Evolutionary conservation across 2,888 invertebrate genomes (phyloP).

Genomic region (Clivina fossor): DNA sequence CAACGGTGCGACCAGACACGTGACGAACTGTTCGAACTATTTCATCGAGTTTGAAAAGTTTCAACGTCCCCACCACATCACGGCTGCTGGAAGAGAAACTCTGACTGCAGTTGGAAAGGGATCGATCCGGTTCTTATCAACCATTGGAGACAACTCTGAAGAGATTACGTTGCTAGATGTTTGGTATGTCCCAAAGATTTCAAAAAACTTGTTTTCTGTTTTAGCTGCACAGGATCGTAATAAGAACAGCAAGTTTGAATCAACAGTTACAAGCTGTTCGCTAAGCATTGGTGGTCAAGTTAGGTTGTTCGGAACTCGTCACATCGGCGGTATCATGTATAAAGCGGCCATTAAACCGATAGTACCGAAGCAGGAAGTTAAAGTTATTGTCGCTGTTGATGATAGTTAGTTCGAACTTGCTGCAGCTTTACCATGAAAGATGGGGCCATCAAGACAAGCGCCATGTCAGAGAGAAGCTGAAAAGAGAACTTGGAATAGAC

Average conservation of each 20-base stretch:
- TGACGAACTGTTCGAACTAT: no score
- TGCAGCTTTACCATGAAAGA: slow-evolving; percentile 44
- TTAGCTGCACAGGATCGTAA: slow-evolving; percentile 24
- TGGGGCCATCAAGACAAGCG: slow-evolving; percentile 47
- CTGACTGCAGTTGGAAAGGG: no score
- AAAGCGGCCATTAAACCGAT: no score
- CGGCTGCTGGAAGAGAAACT: no score
- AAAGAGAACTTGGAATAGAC: slow-evolving; percentile 41
- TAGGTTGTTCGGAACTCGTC: no score
- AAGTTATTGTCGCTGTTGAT: no score
- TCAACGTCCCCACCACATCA: no score
- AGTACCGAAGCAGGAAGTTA: no score
- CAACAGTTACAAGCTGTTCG: slow-evolving; percentile 6
- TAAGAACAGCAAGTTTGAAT: slow-evolving; percentile 19
- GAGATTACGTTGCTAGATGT: slow-evolving; percentile 16
- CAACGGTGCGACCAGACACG: no score
- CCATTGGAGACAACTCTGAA: neutral
- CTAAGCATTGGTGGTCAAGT: neutral
- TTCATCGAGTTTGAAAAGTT: no score
- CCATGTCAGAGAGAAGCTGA: slow-evolving; percentile 42
- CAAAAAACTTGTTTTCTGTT: slow-evolving; percentile 22
- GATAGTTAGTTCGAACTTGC: slow-evolving; percentile 9
- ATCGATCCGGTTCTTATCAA: no score
- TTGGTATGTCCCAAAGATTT: slow-evolving; percentile 20
- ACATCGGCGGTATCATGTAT: neutral